phyloP scores from a whole-genome alignment of 2,797 vertebrate species.

The Otus scops region DNA sequence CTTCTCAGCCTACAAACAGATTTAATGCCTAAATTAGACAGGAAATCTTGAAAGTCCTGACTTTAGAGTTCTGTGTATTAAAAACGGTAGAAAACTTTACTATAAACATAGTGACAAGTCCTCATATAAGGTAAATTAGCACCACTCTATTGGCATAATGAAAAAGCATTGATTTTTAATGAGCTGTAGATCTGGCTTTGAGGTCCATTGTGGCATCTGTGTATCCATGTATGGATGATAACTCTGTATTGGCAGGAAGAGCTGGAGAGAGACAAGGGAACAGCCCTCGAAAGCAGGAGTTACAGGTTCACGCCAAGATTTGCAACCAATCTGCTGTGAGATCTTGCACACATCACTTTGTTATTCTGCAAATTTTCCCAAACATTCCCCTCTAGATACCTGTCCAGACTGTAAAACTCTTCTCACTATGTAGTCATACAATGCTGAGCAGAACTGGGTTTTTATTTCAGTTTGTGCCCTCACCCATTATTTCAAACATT shows the following conservation, averaged over 20 bases:
- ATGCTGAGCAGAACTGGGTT: not conserved
- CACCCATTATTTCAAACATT: not conserved
- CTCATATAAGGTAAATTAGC: not conserved
- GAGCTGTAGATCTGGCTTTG: not conserved
- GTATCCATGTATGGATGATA: not conserved
- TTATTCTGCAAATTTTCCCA: not conserved
- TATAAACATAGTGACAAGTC: not conserved
- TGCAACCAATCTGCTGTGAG: not conserved
- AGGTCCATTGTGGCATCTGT: not conserved
- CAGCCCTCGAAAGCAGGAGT: not conserved
- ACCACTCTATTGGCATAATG: not conserved
- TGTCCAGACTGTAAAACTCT: not conserved
- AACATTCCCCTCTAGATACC: not conserved
- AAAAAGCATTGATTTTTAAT: not conserved
- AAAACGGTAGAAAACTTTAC: not conserved
- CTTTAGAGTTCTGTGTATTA: not conserved
- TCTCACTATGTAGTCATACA: not conserved
- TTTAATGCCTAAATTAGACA: not conserved
- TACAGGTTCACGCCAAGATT: not conserved
- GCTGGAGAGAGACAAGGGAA: not conserved
- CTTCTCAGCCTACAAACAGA: not conserved
- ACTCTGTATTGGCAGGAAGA: not conserved
- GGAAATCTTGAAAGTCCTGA: not conserved
- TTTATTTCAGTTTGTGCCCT: not conserved
- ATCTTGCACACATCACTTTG: not conserved